A percentile compares a stretch with the other conserved stretches of the same genome.
These are phyloP conservation scores for Tenualosa ilisha DNA, from an alignment of 2,797 vertebrate genomes.

Conservation along the genomic window DNA sequence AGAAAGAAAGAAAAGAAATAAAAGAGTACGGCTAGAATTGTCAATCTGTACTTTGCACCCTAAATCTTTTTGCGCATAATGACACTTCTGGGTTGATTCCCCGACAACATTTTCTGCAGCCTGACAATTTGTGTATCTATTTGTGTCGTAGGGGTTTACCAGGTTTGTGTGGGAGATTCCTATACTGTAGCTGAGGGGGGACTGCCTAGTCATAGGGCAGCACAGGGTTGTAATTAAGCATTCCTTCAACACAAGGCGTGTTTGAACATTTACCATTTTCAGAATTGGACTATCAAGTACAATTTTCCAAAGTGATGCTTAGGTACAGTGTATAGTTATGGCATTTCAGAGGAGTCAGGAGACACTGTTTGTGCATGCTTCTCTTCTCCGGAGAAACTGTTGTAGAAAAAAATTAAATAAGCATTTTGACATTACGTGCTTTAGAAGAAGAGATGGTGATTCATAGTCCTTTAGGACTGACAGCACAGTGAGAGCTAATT, in stretches of 20 bases:
- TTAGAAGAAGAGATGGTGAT: not conserved
- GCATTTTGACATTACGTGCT: not conserved
- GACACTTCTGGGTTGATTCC: conserved; percentile 56
- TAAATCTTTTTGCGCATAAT: conserved; percentile 47
- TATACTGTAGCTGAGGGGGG: conserved; percentile 59
- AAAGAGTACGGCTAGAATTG: conserved; percentile 66
- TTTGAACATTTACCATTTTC: conserved; percentile 63
- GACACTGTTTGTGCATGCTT: conserved; percentile 65
- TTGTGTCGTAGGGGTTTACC: conserved; percentile 46
- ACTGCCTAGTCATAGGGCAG: conserved; percentile 56
- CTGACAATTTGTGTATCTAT: conserved; percentile 49
- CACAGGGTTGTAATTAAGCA: conserved; percentile 70
- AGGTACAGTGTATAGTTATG: conserved; percentile 54
- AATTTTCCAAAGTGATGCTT: conserved; percentile 79
- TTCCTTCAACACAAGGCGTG: conserved; percentile 56
- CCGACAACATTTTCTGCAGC: conserved; percentile 50
- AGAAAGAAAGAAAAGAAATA: conserved; percentile 40
- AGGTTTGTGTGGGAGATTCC: conserved; percentile 54
- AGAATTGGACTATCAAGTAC: conserved; percentile 75
- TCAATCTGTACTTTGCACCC: conserved; percentile 49
- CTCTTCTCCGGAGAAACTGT: conserved; percentile 58
- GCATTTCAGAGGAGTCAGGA: conserved; percentile 67
- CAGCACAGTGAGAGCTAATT: not conserved
- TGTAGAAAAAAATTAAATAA: not conserved
- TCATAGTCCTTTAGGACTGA: not conserved